Evolutionary conservation across 2,797 vertebrate species (phyloP).

Genomic region (Lacerta agilis): DNA sequence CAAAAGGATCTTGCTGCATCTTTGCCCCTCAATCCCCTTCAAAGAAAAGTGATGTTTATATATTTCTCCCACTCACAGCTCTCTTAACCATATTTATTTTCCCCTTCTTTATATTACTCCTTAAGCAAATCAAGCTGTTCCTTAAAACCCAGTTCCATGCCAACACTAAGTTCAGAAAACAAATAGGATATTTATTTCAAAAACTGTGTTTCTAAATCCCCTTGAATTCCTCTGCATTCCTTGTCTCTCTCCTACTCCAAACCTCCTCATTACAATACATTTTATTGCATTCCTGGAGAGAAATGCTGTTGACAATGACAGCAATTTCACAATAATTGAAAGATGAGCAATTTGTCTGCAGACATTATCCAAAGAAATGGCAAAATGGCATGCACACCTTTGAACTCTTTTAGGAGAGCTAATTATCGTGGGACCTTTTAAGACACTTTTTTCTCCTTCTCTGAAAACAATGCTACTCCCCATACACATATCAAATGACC

Average conservation of each 20-base stretch:
- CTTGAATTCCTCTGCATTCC: slow-evolving; percentile 25
- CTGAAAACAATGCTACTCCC: neutral
- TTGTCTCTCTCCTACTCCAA: neutral
- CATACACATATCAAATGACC: neutral
- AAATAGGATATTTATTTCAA: slow-evolving; percentile 1
- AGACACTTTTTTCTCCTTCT: neutral
- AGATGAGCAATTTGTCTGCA: neutral
- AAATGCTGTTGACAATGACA: slow-evolving; percentile 40
- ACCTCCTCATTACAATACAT: neutral
- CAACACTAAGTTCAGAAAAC: slow-evolving; percentile 27
- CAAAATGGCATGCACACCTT: neutral
- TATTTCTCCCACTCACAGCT: neutral
- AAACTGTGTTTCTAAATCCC: neutral
- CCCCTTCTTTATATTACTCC: neutral
- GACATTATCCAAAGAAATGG: slow-evolving; percentile 22
- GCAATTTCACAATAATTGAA: slow-evolving; percentile 8
- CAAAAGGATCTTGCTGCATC: neutral
- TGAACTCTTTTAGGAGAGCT: neutral
- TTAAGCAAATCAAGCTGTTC: neutral
- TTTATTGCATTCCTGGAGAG: slow-evolving; percentile 2
- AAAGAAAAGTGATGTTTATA: neutral
- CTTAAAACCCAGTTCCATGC: slow-evolving; percentile 5
- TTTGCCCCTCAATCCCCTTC: neutral
- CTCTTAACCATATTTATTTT: neutral
- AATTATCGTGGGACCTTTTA: neutral